phyloP scores from a whole-genome alignment of 2,888 invertebrate genomes.

The Tineola bisselliella region DNA sequence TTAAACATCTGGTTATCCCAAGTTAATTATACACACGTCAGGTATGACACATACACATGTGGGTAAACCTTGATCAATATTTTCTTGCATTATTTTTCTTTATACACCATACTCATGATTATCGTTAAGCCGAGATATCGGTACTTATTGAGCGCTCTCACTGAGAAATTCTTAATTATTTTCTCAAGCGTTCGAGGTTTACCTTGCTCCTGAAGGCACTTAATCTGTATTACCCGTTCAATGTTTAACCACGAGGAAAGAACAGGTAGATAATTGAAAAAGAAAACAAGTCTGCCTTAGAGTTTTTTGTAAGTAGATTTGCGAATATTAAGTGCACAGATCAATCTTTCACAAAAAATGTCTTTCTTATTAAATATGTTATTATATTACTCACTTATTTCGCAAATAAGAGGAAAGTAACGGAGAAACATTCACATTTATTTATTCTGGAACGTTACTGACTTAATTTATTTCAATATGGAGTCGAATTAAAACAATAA shows the following conservation, averaged over 20 bases:
- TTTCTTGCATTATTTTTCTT: background rate
- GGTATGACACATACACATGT: too few species aligned
- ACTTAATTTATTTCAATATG: too few species aligned
- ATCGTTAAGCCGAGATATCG: background rate
- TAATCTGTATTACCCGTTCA: background rate
- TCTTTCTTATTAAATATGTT: too few species aligned
- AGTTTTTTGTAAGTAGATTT: background rate
- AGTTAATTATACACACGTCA: too few species aligned
- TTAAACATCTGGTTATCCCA: too few species aligned
- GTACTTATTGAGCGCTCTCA: background rate
- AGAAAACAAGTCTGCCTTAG: background rate
- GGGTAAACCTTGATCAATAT: background rate
- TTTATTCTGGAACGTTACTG: too few species aligned
- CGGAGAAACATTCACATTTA: too few species aligned
- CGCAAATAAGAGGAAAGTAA: too few species aligned
- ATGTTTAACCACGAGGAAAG: background rate
- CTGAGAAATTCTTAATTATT: conserved; percentile 3
- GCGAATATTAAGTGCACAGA: too few species aligned
- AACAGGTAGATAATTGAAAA: background rate
- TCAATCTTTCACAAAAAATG: too few species aligned
- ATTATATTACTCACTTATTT: too few species aligned
- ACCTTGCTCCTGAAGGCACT: background rate
- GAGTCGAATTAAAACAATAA: too few species aligned
- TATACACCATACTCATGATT: background rate
- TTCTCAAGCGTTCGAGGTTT: conserved; percentile 5